Conservation (phyloP, 2,113 vertebrate genomes). For the Brachyhypopomus occidentalis region DNA sequence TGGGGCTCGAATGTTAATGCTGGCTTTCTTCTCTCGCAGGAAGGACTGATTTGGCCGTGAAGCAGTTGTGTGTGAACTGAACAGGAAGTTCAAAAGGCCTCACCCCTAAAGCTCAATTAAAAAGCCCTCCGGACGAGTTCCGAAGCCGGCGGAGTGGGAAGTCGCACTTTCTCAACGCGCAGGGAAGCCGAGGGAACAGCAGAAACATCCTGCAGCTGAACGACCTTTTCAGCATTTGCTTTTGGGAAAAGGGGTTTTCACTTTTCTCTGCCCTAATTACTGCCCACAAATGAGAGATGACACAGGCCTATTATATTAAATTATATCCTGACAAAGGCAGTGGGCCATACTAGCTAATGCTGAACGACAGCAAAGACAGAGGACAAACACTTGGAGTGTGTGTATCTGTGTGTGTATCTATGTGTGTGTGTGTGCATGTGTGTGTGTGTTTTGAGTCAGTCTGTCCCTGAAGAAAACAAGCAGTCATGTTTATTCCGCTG, state of each 20-base stretch:
- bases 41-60: neutral
- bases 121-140: neutral
- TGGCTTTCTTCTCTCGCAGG: neutral
- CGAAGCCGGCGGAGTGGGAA: too few relatives aligned
- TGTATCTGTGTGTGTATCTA: slow-evolving; percentile 6
- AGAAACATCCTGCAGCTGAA: slow-evolving; percentile 8
- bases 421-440: slow-evolving; percentile 37
- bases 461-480: slow-evolving; percentile 44
- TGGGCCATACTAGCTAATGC: neutral
- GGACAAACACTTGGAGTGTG: slow-evolving; percentile 18
- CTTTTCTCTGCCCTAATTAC: slow-evolving; percentile 38
- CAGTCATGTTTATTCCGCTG: slow-evolving; percentile 46
- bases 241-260: slow-evolving; percentile 30
- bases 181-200: neutral
- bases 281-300: slow-evolving; percentile 40
- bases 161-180: neutral
- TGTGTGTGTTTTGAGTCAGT: slow-evolving; percentile 34
- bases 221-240: slow-evolving; percentile 38
- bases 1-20: neutral
- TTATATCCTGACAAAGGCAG: slow-evolving; percentile 8
- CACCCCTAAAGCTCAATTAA: slow-evolving; percentile 20
- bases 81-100: slow-evolving; percentile 36
- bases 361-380: slow-evolving; percentile 34
- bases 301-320: slow-evolving; percentile 2
- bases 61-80: slow-evolving; percentile 36